Evolutionary conservation across 92 coral and sea anemone species (phyloP), one percentile per base, ranked within the genome.

Genomic region (Heteractis magnifica): DNA sequence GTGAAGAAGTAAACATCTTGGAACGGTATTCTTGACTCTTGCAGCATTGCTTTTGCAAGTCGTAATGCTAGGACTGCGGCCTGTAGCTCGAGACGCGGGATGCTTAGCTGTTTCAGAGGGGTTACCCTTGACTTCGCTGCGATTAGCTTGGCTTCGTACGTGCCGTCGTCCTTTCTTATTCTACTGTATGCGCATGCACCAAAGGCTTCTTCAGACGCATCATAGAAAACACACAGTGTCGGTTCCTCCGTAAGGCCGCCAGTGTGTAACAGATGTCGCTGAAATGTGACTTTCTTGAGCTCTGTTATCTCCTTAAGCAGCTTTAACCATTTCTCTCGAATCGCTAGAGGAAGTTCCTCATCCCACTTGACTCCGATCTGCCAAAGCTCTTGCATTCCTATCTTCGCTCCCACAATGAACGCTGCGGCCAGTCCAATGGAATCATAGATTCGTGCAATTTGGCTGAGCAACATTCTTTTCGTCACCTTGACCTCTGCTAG

Each of bases 381-480:
- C 91, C 91, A 90, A 49, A 90, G 83, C n/a, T 75, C 13, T 81
- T 90, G 91, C 44, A 90, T 59, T 15, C 85, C 84, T 19, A 87
- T 87, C 76, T 87, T 90, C 13, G 91, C 93, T 77, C 89, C 77
- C 5, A 90, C 72, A 14, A 81, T 5, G 62, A 84, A 88, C 20
- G 85, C 86, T 49, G 94, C 84, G n/a, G 89, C 89, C 26, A 86
- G 81, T 10, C 89, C 89, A 23, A 86, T 82, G 20, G 89, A 86
- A 59, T 86, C 89, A 51, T n/a, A n/a, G n/a, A n/a, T n/a, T n/a
- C n/a, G n/a, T n/a, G n/a, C n/a, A n/a, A n/a, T n/a, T n/a, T n/a
- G 77, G 83, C 94, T 70, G 20, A 76, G 64, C 20, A 80, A 34
- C 74, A 51, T 50, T 86, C 89, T 86, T 79, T 86, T 86, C 49